Conservation (phyloP, 2,888 invertebrate species). For the Phlogophora meticulosa region DNA sequence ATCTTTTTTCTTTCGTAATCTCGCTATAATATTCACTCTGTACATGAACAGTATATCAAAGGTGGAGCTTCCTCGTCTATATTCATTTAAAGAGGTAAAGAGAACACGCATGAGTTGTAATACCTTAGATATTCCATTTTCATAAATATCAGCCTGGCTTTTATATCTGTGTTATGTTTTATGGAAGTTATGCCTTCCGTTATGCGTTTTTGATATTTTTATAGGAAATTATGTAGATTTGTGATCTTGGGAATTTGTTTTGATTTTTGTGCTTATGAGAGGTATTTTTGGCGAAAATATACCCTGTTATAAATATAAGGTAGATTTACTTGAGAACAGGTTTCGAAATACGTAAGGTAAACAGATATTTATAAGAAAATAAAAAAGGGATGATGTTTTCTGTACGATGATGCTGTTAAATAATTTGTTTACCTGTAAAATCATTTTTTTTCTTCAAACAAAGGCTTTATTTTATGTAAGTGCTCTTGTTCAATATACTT, state of each 20-base stretch:
- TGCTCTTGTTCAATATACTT: too few species aligned
- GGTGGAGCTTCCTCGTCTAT: conserved; percentile 37
- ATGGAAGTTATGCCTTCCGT: conserved; percentile 21
- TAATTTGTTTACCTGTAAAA: too few species aligned
- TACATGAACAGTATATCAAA: conserved; percentile 8
- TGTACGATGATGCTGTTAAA: too few species aligned
- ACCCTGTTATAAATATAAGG: too few species aligned
- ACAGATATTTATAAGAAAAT: too few species aligned
- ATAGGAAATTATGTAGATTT: not conserved
- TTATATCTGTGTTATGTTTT: conserved; percentile 23
- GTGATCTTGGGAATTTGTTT: not conserved
- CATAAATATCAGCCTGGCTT: conserved; percentile 55
- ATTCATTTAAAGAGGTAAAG: conserved; percentile 48
- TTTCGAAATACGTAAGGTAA: too few species aligned
- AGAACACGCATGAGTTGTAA: conserved; percentile 33
- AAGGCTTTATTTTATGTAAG: too few species aligned
- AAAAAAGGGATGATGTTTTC: too few species aligned
- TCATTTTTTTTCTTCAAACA: too few species aligned
- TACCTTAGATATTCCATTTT: conserved; percentile 56
- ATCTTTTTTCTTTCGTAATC: not conserved
- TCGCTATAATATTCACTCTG: not conserved
- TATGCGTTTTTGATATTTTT: conserved; percentile 18
- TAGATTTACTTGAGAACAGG: too few species aligned
- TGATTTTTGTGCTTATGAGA: not conserved
- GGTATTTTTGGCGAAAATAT: not conserved